Conservation (phyloP, 2,888 invertebrate genomes). For the Clanis bilineata region DNA sequence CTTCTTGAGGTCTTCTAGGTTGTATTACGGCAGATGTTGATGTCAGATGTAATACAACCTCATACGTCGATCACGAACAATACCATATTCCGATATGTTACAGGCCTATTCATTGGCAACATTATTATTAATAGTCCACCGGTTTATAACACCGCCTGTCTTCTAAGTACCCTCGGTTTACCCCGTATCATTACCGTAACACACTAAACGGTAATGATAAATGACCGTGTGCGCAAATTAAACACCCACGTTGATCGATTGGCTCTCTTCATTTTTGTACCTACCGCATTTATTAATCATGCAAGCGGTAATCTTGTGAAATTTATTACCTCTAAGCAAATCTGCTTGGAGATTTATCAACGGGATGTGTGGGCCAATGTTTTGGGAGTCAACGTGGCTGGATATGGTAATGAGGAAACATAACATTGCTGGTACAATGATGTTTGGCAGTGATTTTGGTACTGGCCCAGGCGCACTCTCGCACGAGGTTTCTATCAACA, state of each 20-base stretch:
- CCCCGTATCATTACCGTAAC: slow-evolving; percentile 58
- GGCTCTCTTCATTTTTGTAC: slow-evolving; percentile 76
- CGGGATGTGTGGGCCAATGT: slow-evolving; percentile 72
- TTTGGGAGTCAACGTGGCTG: not conserved
- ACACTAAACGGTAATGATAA: slow-evolving; percentile 69
- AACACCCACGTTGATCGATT: slow-evolving; percentile 80
- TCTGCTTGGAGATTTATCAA: slow-evolving; percentile 77
- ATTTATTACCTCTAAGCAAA: slow-evolving; percentile 81
- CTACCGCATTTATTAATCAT: slow-evolving; percentile 71
- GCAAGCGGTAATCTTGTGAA: slow-evolving; percentile 74
- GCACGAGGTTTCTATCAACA: too few species aligned
- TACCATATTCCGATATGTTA: not conserved
- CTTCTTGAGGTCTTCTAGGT: too few species aligned
- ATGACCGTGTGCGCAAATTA: slow-evolving; percentile 71
- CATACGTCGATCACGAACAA: too few species aligned
- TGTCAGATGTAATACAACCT: too few species aligned
- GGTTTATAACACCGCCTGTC: slow-evolving; percentile 1
- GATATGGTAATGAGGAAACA: not conserved
- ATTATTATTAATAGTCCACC: slow-evolving; percentile 4
- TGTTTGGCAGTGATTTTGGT: too few species aligned
- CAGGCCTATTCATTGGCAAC: not conserved
- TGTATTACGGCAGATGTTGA: too few species aligned
- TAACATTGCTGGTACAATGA: not conserved
- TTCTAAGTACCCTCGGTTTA: slow-evolving; percentile 36
- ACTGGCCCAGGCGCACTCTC: too few species aligned